Conservation (phyloP, 2,797 vertebrate species). For the Clarias laeviceps region DNA sequence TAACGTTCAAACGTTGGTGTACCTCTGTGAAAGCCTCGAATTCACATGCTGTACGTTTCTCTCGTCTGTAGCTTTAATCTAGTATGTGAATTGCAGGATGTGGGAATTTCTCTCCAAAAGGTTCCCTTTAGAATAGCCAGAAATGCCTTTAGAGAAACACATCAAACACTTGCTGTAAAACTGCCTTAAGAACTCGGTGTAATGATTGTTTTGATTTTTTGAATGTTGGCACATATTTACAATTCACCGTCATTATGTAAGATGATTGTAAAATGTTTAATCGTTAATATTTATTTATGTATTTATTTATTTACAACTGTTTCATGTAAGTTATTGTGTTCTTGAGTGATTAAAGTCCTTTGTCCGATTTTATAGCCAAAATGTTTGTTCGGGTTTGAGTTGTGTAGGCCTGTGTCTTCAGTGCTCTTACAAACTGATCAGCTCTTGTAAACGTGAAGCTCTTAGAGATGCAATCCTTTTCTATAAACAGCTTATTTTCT, state of each 20-base stretch:
- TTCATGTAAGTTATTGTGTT: constrained; percentile 86
- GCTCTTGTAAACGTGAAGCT: constrained; percentile 88
- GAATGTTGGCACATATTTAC: constrained; percentile 81
- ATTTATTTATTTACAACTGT: constrained; percentile 98
- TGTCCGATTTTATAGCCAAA: constrained; percentile 87
- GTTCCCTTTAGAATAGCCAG: constrained; percentile 91
- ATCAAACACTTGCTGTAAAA: constrained; percentile 87
- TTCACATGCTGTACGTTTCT: constrained; percentile 83
- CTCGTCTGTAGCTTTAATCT: constrained; percentile 88
- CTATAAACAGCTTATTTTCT: constrained; percentile 99
- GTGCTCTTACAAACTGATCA: constrained; percentile 83
- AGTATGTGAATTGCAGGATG: constrained; percentile 84
- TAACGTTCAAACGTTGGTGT: constrained; percentile 75
- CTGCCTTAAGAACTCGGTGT: constrained; percentile 89
- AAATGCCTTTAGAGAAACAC: constrained; percentile 92
- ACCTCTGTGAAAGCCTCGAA: constrained; percentile 75
- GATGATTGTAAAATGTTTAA: constrained; percentile 94
- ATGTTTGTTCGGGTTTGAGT: constrained; percentile 74
- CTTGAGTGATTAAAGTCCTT: constrained; percentile 74
- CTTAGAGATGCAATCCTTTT: constrained; percentile 99
- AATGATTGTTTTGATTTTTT: constrained; percentile 73
- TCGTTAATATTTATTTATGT: constrained; percentile 86
- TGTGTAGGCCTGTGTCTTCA: constrained; percentile 84
- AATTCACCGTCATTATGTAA: constrained; percentile 70
- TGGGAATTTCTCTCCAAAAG: constrained; percentile 72